These are phyloP conservation scores for Sebastes minor DNA, from an alignment of 2,797 vertebrate species.

Conservation along the genomic window DNA sequence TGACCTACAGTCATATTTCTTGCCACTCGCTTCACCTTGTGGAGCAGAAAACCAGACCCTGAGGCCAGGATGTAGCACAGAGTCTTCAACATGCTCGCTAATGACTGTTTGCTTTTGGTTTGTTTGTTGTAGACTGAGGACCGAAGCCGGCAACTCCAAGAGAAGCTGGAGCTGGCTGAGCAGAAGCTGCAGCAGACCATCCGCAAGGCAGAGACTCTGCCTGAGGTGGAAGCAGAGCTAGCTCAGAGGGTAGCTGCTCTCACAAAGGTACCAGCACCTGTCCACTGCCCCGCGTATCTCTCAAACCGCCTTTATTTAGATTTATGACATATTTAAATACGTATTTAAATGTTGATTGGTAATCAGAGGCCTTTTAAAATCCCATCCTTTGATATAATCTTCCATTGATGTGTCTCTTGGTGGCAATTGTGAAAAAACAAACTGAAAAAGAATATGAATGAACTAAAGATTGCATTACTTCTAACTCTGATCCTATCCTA, in stretches of 20 bases:
- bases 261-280: constrained; percentile 85
- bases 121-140: constrained; percentile 87
- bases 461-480: neutral
- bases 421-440: neutral
- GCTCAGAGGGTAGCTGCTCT: constrained; percentile 95
- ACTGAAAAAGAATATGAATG: neutral
- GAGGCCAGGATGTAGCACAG: neutral
- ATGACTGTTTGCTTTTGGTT: constrained; percentile 19
- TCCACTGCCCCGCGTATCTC: neutral
- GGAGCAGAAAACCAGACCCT: neutral
- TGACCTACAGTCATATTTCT: neutral
- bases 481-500: neutral
- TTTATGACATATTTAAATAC: neutral
- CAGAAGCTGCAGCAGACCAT: constrained; percentile 97
- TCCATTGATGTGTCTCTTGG: neutral
- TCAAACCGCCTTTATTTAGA: neutral
- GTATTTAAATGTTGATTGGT: neutral
- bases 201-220: constrained; percentile 93
- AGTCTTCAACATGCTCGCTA: neutral
- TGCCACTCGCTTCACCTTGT: neutral
- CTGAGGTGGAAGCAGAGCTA: constrained; percentile 95
- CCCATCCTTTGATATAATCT: neutral
- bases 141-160: constrained; percentile 92
- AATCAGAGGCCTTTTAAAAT: neutral
- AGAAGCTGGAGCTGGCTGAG: constrained; percentile 94